Evolutionary conservation across 37 sponge, comb jelly and placozoan genomes (phyloP), one percentile per base, ranked within the genome.

Genomic region (Spongilla lacustris): DNA sequence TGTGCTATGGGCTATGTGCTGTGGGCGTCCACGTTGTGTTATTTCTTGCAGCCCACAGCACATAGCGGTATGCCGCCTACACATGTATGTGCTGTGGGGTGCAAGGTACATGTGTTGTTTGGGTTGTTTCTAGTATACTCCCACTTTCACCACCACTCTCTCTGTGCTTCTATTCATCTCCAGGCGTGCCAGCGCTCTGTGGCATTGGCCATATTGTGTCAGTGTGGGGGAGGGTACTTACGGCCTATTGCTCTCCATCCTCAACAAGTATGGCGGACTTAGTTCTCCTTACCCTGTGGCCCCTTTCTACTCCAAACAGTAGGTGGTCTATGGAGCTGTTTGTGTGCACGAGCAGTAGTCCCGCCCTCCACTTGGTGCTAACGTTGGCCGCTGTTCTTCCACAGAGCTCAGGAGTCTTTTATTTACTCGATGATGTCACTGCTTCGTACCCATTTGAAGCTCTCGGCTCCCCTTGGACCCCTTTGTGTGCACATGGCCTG

Each of bases 141-240:
- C n/a, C n/a, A n/a, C n/a, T n/a, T n/a, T n/a, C n/a, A n/a, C n/a
- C n/a, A n/a, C n/a, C n/a, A n/a, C n/a, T n/a, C n/a, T n/a, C n/a
- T n/a, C n/a, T n/a, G n/a, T n/a, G n/a, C n/a, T n/a, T n/a, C n/a
- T n/a, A n/a, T n/a, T n/a, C n/a, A n/a, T n/a, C n/a, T 74, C 23
- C 79, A 91, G 91, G 75, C 73, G 71, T 23, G 83, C 91, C 36
- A 91, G 86, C 50, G 71, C 87, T 19, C 74, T 91, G 80, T 91
- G 91, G 91, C 73, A 86, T 33, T 91, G 91, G 91, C 91, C 91
- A 0, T 91, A 91, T 69, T 86, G 87, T 83, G 72, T 91, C 29
- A 83, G 73, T 72, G 84, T 86, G 24, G 68, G 38, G 36, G 91
- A 91, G 79, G 71, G 76, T 25, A 91, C 91, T 0, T 91, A 87